A percentile compares a stretch with the other conserved stretches of the same genome.
These are phyloP conservation scores for Chelonia mydas DNA, from an alignment of 2,797 vertebrate genomes.

Conservation along the genomic window DNA sequence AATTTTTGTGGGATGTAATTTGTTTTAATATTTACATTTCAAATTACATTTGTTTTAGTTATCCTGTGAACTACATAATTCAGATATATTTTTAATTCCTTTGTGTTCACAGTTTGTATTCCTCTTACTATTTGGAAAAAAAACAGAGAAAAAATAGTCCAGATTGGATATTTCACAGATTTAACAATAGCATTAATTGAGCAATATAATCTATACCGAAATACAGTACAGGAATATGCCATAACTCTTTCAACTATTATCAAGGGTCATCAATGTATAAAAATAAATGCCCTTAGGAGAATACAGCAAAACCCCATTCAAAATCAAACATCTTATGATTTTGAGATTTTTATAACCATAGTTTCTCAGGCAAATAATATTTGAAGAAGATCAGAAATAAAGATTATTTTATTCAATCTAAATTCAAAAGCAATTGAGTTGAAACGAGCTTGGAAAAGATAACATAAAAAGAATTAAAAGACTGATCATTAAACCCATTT, in stretches of 20 bases:
- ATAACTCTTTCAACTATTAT: not conserved
- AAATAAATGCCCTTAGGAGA: not conserved
- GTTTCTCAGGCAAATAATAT: not conserved
- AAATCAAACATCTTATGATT: not conserved
- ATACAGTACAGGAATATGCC: fast-evolving
- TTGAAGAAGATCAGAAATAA: not conserved
- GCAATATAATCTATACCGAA: not conserved
- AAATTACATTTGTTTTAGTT: not conserved
- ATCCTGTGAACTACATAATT: not conserved
- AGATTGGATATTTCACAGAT: not conserved
- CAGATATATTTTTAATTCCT: not conserved
- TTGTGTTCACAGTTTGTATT: not conserved
- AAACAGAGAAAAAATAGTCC: not conserved
- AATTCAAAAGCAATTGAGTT: not conserved
- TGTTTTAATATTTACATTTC: not conserved
- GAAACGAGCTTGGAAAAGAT: not conserved
- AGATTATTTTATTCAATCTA: not conserved
- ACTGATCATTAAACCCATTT: not conserved
- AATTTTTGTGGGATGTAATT: not conserved
- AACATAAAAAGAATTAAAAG: not conserved
- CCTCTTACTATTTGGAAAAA: not conserved
- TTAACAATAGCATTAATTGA: not conserved
- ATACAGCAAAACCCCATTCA: not conserved
- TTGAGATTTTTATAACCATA: not conserved
- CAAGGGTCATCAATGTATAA: not conserved